Evolutionary conservation across 2,888 invertebrate genomes (phyloP).

Genomic region (Hesperia comma): DNA sequence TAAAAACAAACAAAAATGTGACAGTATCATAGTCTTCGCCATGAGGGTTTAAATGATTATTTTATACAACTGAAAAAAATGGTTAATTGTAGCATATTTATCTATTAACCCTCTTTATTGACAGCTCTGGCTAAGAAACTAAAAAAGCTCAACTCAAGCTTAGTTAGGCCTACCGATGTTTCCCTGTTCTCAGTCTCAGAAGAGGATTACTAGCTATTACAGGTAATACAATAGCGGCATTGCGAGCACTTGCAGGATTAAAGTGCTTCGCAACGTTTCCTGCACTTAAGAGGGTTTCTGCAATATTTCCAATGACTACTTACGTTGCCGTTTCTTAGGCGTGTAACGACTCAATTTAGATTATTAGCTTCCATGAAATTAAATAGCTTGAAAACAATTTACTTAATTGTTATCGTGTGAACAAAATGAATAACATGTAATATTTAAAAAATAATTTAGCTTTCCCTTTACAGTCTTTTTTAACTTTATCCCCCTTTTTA

Average conservation of each 20-base stretch:
- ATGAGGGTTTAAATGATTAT: no score
- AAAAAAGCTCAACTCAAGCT: no score
- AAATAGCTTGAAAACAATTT: background rate
- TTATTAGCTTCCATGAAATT: conserved; percentile 15
- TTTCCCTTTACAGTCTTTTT: no score
- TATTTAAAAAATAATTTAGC: no score
- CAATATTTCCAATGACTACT: conserved; percentile 35
- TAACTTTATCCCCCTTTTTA: no score
- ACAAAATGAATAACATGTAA: no score
- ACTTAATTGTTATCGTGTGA: background rate
- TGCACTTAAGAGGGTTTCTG: conserved; percentile 34
- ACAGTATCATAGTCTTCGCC: no score
- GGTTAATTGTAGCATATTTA: no score
- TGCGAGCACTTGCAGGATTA: conserved; percentile 35
- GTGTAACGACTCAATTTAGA: conserved; percentile 34
- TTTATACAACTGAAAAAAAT: no score
- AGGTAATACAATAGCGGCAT: conserved; percentile 36
- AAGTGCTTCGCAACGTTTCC: conserved; percentile 37
- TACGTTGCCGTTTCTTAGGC: conserved; percentile 28
- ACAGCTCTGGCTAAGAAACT: no score
- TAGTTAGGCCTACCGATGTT: background rate
- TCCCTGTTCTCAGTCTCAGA: conserved; percentile 13
- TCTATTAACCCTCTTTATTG: no score
- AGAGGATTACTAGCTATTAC: conserved; percentile 36
- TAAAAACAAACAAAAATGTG: no score